Base-by-base conservation (phyloP, 1,140 invertebrate species). In the Lasioglossum baleicum region DNA sequence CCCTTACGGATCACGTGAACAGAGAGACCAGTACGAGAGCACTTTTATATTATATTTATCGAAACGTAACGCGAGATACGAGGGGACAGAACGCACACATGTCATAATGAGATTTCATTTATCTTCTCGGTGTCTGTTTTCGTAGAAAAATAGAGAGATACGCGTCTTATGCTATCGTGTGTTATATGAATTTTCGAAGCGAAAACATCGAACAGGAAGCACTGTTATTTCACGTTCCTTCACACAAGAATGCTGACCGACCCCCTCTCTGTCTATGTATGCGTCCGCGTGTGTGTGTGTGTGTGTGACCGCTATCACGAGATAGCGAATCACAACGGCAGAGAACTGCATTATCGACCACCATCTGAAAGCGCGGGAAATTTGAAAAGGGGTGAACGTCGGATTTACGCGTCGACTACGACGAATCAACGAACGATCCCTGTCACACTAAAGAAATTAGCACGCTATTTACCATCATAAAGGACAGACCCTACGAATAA, bases 291-390 rank as follows among this genome's bases (percentile, higher is more conserved):
- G 35, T 35, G 35, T 35, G 3, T 35, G 1, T 1, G 26, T 26
- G 26, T 20, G 11, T 10, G 0, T 6, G 22, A 20, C 6, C 13
- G 35, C 35, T 51, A 22, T 20, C 6, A 15, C 63, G 0, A 26
- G 44, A 44, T 6, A 26, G 40, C 22, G 44, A 15, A 64, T 42
- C 31, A 31, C 17, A 64, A 53, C 10, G 7, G 48, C 35, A 79
- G 76, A 48, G 4, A 79, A 8, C 76, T 79, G 26, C 65, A 13
- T 73, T 79, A 79, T 79, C 76, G 76, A 44, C 76, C 4, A 48
- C 8, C 61, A 17, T n/a, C 4, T n/a, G 10, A 1, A 8, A 3
- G 17, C 51, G 76, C 76, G 76, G 76, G 76, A 79, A 73, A 26
- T 79, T 79, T 26, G 69, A 72, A 79, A 22, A 15, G 22, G 26